Conservation (phyloP, 2,797 vertebrate genomes). For the Halcyon leucocephala region DNA sequence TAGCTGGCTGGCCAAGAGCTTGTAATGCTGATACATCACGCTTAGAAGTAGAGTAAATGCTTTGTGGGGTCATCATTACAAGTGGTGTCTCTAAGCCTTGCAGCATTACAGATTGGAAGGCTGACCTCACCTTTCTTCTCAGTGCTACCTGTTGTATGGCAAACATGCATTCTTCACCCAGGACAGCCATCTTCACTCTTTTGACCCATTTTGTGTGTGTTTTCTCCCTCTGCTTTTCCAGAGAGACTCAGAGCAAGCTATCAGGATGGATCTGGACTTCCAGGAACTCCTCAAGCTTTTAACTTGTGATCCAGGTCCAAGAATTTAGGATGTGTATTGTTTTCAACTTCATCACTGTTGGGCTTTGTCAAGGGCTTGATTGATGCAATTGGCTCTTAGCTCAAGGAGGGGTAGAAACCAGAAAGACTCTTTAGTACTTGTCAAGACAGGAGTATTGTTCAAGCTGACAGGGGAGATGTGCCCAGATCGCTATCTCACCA, state of each 20-base stretch:
- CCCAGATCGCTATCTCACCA: background rate
- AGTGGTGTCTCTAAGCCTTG: background rate
- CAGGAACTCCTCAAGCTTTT: background rate
- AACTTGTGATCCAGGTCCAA: background rate
- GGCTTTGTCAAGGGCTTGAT: background rate
- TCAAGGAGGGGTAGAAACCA: background rate
- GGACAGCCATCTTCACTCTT: background rate
- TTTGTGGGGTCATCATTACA: background rate
- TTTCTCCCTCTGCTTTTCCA: background rate
- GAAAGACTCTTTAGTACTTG: background rate
- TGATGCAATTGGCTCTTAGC: background rate
- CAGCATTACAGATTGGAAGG: background rate
- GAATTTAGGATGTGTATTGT: background rate
- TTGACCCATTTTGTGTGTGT: accelerated
- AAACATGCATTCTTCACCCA: background rate
- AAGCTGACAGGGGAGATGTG: background rate
- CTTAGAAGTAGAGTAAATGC: background rate
- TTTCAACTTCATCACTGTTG: background rate
- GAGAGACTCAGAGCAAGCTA: background rate
- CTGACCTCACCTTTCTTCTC: background rate
- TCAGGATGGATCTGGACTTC: background rate
- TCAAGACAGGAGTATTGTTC: background rate
- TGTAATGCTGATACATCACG: background rate
- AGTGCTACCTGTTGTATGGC: background rate
- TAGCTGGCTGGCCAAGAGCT: background rate